Evolutionary conservation across 37 sponge, comb jelly and placozoan species (phyloP).

Genomic region (Beroe ovata): DNA sequence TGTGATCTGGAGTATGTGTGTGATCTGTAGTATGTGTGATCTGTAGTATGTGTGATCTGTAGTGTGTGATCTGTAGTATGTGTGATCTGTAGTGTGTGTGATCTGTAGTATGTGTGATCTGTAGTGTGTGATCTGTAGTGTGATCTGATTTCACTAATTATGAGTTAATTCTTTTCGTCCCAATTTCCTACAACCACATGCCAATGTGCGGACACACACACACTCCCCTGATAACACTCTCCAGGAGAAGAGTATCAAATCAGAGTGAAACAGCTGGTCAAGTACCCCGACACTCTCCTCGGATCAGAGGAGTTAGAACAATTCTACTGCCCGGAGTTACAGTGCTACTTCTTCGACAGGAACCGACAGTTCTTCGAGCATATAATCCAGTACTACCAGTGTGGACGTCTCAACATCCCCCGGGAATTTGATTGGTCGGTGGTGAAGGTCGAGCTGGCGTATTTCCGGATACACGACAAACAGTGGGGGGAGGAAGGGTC

Average conservation of each 20-base stretch:
- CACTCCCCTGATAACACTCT: no score
- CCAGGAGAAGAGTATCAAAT: neutral
- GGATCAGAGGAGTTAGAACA: neutral
- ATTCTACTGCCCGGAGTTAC: constrained; percentile 8
- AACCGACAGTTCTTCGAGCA: constrained; percentile 37
- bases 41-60: no score
- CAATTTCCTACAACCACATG: no score
- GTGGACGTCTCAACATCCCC: neutral
- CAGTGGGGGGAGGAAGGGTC: neutral
- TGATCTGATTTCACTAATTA: no score
- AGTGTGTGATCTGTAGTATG: no score
- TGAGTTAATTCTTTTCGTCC: no score
- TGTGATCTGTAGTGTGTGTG: no score
- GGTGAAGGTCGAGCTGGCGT: constrained; percentile 16
- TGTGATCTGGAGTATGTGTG: no score
- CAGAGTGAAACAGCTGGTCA: neutral
- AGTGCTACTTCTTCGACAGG: constrained; percentile 53
- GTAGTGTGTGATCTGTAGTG: no score
- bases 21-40: no score
- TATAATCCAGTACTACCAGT: constrained; percentile 7
- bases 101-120: no score
- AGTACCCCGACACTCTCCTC: constrained; percentile 28
- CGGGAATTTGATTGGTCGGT: neutral
- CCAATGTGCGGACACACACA: no score
- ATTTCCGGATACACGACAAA: neutral